Evolutionary conservation across 2,113 vertebrate species (phyloP).

Genomic region (Neomonachus schauinslandi): DNA sequence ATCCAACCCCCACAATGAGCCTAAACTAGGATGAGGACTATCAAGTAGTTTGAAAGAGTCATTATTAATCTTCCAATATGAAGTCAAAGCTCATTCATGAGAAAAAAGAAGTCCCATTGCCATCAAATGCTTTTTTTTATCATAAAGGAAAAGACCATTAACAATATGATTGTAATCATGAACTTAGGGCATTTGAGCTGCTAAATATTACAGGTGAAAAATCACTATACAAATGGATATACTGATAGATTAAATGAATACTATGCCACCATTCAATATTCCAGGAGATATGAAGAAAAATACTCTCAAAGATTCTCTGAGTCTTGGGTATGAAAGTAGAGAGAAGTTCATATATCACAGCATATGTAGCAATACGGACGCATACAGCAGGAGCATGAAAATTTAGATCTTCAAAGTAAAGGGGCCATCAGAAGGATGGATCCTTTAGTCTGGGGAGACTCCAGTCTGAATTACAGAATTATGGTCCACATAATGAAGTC

Average conservation of each 20-base stretch:
- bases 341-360: neutral
- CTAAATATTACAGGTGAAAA: slow-evolving; percentile 27
- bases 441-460: neutral
- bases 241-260: neutral
- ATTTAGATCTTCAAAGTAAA: neutral
- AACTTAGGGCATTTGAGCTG: neutral
- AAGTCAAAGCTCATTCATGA: neutral
- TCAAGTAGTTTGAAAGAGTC: neutral
- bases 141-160: neutral
- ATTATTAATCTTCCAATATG: neutral
- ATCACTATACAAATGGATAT: neutral
- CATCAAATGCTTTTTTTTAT: neutral
- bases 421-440: neutral
- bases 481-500: neutral
- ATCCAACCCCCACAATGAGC: neutral
- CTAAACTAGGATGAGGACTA: neutral
- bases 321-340: neutral
- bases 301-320: neutral
- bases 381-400: neutral
- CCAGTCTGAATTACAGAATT: neutral
- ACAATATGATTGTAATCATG: neutral
- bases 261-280: neutral
- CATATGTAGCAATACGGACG: neutral
- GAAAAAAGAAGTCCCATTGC: neutral
- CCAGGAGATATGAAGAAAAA: neutral